Percentiles rank a stretch among this genome's conserved stretches.
Conservation (phyloP, 2,113 vertebrate genomes). For the Pachycephala philippinensis region DNA sequence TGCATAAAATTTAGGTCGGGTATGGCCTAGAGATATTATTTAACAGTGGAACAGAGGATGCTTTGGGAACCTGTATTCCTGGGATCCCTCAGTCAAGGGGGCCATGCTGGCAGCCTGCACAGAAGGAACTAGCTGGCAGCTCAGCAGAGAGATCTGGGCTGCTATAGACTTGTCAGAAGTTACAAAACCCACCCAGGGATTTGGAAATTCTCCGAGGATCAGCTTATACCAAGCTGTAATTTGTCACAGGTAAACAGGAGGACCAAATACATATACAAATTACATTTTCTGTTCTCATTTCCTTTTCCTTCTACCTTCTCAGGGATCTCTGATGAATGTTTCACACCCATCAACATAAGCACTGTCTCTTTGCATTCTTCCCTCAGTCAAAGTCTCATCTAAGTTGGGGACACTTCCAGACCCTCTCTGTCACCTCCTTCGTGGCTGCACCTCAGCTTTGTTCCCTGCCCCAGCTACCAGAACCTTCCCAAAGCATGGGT, state of each 20-base stretch:
- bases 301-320: neutral
- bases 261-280: neutral
- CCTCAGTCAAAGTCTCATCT: neutral
- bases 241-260: neutral
- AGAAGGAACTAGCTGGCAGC: neutral
- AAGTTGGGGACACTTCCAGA: neutral
- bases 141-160: neutral
- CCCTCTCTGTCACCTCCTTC: neutral
- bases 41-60: neutral
- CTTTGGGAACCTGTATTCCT: neutral
- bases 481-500: rapidly evolving
- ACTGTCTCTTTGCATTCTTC: neutral
- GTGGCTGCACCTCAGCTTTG: neutral
- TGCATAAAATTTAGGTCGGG: neutral
- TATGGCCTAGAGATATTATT: neutral
- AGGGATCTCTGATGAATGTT: neutral
- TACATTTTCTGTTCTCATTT: neutral
- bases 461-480: neutral
- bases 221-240: neutral
- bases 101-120: neutral
- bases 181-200: neutral
- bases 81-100: neutral
- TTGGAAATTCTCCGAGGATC: neutral
- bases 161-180: neutral
- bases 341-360: neutral